Conservation (phyloP, 2,113 vertebrate genomes). For the Tamias sibiricus region DNA sequence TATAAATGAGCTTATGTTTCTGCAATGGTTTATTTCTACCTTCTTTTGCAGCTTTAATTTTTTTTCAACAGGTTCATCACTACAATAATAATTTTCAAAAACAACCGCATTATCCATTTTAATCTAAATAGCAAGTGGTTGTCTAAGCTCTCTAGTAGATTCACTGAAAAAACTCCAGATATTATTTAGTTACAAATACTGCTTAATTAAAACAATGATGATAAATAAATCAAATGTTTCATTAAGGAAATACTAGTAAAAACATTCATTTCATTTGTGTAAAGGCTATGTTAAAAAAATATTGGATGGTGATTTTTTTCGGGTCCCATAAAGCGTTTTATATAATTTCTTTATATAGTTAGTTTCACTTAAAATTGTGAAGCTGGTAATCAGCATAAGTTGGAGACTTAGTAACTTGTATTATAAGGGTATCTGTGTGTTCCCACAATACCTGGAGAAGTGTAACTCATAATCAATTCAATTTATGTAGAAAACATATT, state of each 20-base stretch:
- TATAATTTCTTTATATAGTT: background rate
- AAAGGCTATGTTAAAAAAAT: background rate
- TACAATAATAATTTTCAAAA: background rate
- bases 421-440: background rate
- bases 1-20: background rate
- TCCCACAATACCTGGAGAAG: background rate
- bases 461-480: background rate
- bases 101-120: background rate
- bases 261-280: background rate
- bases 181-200: background rate
- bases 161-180: background rate
- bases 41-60: background rate
- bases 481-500: background rate
- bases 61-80: background rate
- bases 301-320: background rate
- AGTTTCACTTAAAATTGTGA: conserved; percentile 24
- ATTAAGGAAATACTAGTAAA: conserved; percentile 13
- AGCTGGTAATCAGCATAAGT: background rate
- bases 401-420: background rate
- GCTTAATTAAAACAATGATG: background rate
- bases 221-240: background rate
- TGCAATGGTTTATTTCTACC: background rate
- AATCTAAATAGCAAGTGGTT: background rate
- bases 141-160: background rate
- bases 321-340: background rate